These are phyloP conservation scores for Nasonia oneida DNA, from an alignment of 2,888 invertebrate genomes.

Conservation along the genomic window DNA sequence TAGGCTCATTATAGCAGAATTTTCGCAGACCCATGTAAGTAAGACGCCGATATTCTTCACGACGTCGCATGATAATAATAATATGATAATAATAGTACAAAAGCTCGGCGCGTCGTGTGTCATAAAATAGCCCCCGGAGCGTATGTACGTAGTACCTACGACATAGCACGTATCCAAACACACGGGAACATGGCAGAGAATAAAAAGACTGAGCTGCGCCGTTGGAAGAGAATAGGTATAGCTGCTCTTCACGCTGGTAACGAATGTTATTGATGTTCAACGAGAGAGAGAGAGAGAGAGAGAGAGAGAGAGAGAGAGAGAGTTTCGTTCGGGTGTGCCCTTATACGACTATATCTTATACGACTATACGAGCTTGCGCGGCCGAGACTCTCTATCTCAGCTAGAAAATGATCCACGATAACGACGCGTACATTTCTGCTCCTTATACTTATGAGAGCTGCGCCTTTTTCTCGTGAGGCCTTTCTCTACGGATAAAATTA, in stretches of 20 bases:
- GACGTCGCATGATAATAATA: background rate
- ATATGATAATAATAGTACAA: constrained; percentile 41
- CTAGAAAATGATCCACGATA: constrained; percentile 71
- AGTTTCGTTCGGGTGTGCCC: constrained; percentile 64
- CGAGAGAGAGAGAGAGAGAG: constrained; percentile 22
- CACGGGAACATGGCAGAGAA: background rate
- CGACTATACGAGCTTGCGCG: constrained; percentile 68
- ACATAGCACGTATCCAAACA: background rate
- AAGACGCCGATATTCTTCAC: constrained; percentile 39
- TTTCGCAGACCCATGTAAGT: background rate
- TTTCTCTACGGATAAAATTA: constrained; percentile 19
- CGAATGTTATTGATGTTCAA: constrained; percentile 76
- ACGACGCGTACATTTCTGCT: constrained; percentile 65
- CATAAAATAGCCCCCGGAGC: constrained; percentile 42
- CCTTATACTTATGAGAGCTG: background rate
- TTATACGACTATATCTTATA: constrained; percentile 72
- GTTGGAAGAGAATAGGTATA: background rate
- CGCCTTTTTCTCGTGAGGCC: background rate
- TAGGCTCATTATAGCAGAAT: background rate
- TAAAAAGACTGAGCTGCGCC: background rate
- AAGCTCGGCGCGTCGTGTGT: background rate
- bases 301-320: constrained; percentile 27
- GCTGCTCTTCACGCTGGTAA: constrained; percentile 66
- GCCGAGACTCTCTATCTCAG: constrained; percentile 69
- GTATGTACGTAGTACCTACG: no score